Evolutionary conservation across 2,113 vertebrate species (phyloP).

Genomic region (Galemys pyrenaicus): DNA sequence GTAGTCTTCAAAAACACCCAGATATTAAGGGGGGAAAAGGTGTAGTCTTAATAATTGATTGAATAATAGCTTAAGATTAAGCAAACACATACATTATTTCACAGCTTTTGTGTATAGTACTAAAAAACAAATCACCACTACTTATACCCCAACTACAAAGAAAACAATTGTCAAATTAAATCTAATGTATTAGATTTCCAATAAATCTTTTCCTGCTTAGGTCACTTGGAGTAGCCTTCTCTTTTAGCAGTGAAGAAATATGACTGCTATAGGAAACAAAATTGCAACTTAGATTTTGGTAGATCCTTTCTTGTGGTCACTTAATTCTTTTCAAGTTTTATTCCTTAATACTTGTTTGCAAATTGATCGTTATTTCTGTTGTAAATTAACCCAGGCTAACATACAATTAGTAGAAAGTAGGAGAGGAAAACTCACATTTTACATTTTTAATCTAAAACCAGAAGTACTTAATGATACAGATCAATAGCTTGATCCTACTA

Average conservation of each 20-base stretch:
- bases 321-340: neutral
- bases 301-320: too few relatives aligned
- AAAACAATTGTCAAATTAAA: constrained; percentile 12
- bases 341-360: neutral
- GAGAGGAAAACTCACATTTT: neutral
- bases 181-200: too few relatives aligned
- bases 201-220: too few relatives aligned
- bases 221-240: too few relatives aligned
- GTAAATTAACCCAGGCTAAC: neutral
- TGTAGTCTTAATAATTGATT: neutral
- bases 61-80: constrained; percentile 23
- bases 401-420: neutral
- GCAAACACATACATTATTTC: constrained; percentile 7
- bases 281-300: too few relatives aligned
- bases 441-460: constrained; percentile 3
- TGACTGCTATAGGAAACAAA: too few relatives aligned
- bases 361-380: neutral
- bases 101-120: neutral
- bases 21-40: neutral
- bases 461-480: neutral
- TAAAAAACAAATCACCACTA: neutral
- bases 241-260: too few relatives aligned
- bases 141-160: neutral
- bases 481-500: neutral
- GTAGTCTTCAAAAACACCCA: neutral